Evolutionary conservation across 2,888 invertebrate genomes (phyloP).

Genomic region (Parnassius apollo): DNA sequence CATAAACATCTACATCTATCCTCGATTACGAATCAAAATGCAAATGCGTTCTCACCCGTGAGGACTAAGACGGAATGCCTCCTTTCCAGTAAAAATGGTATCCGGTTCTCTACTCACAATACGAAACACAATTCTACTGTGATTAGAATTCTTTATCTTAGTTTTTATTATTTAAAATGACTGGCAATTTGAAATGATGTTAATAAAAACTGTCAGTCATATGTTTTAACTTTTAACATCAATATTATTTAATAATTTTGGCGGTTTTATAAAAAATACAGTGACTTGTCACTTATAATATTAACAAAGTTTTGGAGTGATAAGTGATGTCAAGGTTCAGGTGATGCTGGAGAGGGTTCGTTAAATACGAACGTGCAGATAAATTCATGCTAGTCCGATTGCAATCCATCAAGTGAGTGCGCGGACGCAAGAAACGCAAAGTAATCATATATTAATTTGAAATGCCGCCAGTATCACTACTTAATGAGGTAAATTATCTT

Average conservation of each 20-base stretch:
- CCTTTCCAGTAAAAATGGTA: too few species aligned
- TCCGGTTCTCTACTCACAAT: too few species aligned
- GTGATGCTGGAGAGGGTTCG: conserved; percentile 41
- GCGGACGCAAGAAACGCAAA: conserved; percentile 32
- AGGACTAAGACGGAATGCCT: too few species aligned
- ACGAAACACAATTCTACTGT: too few species aligned
- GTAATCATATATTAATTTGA: conserved; percentile 31
- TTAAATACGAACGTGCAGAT: conserved; percentile 56
- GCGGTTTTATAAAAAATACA: conserved; percentile 27
- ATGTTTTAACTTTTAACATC: conserved; percentile 23
- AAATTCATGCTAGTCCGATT: conserved; percentile 59
- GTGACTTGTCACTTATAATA: conserved; percentile 28
- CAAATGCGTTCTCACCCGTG: too few species aligned
- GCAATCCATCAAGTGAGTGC: conserved; percentile 45
- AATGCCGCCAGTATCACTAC: conserved; percentile 74
- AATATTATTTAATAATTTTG: conserved; percentile 29
- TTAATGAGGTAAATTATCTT: conserved; percentile 59
- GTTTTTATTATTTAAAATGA: not conserved
- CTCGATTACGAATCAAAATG: too few species aligned
- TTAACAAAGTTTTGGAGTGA: conserved; percentile 33
- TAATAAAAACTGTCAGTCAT: conserved; percentile 21
- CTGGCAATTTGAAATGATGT: conserved; percentile 3
- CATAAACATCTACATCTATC: too few species aligned
- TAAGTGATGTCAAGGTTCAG: conserved; percentile 59
- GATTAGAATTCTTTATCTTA: too few species aligned